Evolutionary conservation across 2,113 vertebrate genomes (phyloP), one percentile per base, ranked within the genome.

Genomic region (Atherinomorus stipes): DNA sequence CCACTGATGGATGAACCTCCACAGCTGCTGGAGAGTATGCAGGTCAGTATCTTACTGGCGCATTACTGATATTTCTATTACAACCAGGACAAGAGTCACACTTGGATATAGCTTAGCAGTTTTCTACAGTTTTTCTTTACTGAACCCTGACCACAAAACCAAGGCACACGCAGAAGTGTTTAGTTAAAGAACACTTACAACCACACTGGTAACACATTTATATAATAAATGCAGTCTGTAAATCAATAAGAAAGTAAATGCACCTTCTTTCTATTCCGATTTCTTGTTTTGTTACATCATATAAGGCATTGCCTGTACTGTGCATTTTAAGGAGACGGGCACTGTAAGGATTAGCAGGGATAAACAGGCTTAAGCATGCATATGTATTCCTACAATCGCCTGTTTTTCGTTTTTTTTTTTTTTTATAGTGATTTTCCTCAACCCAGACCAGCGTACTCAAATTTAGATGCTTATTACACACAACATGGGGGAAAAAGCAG

Each of bases 301-400:
- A 21, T 37, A 16, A 56, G 38, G 8, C 25, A 19, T 22, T 18
- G 21, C 19, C 37, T 56, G 64, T 51, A 16, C 7, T 1, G 11
- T 47, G 9, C 40, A 60, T 54, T n/a, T 53, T 56, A 47, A 50
- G 28, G 11, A 18, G 34, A 64, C 1, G 25, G 37, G 37, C 44
- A 52, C 16, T 31, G 50, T 18, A 21, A 50, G 57, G 73, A 62
- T 66, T 62, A 66, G 21, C 47, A 31, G 12, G 50, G 57, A 62
- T 57, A 37, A 50, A 71, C 40, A 28, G 61, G 67, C 57, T 67
- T 57, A 56, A 57, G 40, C 4, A 11, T 34, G 45, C 23, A 21
- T 40, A 58, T 50, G 58, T 31, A 40, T 28, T 69, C 28, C 58
- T 59, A 59, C 62, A 69, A 54, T 11, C 1, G 3, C 26, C 19